Conservation (phyloP, 2,797 vertebrate species). For the Merluccius polli region DNA sequence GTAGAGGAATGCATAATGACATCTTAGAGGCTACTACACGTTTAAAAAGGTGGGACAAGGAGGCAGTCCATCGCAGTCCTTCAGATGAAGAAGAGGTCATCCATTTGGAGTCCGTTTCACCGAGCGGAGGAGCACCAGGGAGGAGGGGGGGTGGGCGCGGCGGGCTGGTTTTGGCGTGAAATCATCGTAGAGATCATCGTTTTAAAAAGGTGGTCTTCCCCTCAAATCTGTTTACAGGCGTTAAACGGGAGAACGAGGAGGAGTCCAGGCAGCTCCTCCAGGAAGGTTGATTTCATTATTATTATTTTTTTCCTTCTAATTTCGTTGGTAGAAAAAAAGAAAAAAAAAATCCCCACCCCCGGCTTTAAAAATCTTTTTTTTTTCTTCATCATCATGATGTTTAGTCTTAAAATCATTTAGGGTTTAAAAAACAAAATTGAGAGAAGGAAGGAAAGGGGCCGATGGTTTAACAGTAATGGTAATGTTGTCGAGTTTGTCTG, state of each 20-base stretch:
- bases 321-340: not conserved
- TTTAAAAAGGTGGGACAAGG: constrained; percentile 66
- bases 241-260: not conserved
- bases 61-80: constrained; percentile 61
- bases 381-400: constrained; percentile 75
- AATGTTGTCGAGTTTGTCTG: constrained; percentile 86
- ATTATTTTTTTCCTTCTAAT: not conserved
- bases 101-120: not conserved
- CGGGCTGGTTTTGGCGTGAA: constrained; percentile 72
- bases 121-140: constrained; percentile 49
- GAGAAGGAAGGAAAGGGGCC: constrained; percentile 79
- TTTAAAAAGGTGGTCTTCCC: constrained; percentile 3
- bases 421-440: constrained; percentile 66
- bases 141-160: constrained; percentile 29
- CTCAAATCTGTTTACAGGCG: not conserved
- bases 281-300: not conserved
- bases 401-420: constrained; percentile 79
- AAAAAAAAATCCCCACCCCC: constrained; percentile 65
- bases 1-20: constrained; percentile 95
- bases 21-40: constrained; percentile 82
- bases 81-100: constrained; percentile 66
- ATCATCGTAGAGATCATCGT: constrained; percentile 62
- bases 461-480: constrained; percentile 89
- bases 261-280: not conserved
- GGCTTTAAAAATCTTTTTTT: constrained; percentile 76